These are phyloP conservation scores for Apostichopus californicus DNA, from an alignment of 35 echinoderm and acorn worm genomes.

Conservation along the genomic window DNA sequence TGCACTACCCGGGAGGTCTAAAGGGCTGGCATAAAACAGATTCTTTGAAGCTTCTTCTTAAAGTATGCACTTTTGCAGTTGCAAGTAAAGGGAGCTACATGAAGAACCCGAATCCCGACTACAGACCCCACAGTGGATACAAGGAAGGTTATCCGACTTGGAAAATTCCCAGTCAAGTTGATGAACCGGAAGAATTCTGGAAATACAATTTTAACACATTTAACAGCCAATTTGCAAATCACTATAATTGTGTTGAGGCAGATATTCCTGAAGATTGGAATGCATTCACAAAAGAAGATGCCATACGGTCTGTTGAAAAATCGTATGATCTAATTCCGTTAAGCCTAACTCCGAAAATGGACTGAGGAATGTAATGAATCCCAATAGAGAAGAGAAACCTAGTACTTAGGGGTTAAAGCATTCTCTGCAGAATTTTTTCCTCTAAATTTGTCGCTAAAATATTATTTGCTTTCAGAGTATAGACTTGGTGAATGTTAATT, in stretches of 20 bases:
- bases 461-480: too few species aligned
- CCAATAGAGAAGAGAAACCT: too few species aligned
- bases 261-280: not conserved
- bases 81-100: not conserved
- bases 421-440: too few species aligned
- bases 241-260: not conserved
- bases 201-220: constrained; percentile 26
- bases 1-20: constrained; percentile 27
- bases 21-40: not conserved
- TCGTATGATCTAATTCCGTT: constrained; percentile 8
- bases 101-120: not conserved
- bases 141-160: constrained; percentile 33
- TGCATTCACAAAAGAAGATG: not conserved
- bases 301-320: constrained; percentile 21
- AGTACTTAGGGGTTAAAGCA: too few species aligned
- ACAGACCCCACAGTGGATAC: constrained; percentile 37
- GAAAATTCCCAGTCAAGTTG: constrained; percentile 9
- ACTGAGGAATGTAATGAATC: too few species aligned
- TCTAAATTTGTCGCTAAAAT: too few species aligned
- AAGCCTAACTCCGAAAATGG: too few species aligned
- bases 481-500: too few species aligned
- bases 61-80: constrained; percentile 39
- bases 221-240: constrained; percentile 22
- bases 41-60: not conserved
- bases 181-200: constrained; percentile 35